phyloP scores from a whole-genome alignment of 2,113 vertebrate species.

The Mobula birostris region DNA sequence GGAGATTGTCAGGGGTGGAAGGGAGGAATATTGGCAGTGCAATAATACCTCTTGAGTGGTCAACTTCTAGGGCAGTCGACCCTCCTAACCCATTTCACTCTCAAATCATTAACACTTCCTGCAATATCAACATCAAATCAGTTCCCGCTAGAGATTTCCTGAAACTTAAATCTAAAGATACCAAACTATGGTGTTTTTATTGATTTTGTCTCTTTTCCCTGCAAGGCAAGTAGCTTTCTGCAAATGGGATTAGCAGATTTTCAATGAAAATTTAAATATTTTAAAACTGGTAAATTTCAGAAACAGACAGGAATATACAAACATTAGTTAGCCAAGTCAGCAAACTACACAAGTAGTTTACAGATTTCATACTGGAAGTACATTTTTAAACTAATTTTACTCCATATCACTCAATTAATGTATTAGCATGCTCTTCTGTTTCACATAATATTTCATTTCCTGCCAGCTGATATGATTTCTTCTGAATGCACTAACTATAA shows the following conservation, averaged over 20 bases:
- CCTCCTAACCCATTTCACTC: not conserved
- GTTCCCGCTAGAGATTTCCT: not conserved
- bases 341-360: not conserved
- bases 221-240: not conserved
- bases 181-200: not conserved
- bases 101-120: not conserved
- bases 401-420: conserved; percentile 30
- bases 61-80: not conserved
- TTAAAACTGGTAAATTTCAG: not conserved
- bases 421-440: not conserved
- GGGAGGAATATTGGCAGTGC: no score
- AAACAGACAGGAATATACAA: not conserved
- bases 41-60: not conserved
- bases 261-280: not conserved
- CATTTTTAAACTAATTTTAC: not conserved
- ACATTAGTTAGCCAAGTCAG: not conserved
- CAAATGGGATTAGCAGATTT: not conserved
- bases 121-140: not conserved
- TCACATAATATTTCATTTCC: not conserved
- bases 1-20: no score
- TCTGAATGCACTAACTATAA: not conserved
- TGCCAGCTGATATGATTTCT: not conserved
- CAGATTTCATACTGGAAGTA: not conserved
- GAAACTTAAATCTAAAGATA: not conserved
- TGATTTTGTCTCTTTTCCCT: not conserved